Evolutionary conservation across 2,888 invertebrate species (phyloP), one percentile per base, ranked within the genome.

Genomic region (Pristionchus maxplancki): DNA sequence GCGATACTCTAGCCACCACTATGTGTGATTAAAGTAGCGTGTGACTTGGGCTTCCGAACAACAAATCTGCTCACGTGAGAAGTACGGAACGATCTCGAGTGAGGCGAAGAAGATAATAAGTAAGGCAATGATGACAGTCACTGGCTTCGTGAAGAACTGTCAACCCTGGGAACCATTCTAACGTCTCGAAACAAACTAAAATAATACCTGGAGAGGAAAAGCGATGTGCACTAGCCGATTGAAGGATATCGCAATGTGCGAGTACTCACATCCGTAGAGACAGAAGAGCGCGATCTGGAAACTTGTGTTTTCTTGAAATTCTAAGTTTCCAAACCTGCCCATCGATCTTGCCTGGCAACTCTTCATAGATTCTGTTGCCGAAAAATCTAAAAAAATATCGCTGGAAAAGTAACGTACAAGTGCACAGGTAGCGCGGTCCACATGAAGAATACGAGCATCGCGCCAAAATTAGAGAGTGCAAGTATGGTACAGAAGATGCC

Each of bases 241-340:
- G 81, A 81, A 81, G 48, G 81, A 81, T 11, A 81, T 48, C 2
- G n/a, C 50, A 0, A 81, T 20, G 20, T 81, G 81, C 11, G 81
- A 28, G 48, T 81, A 81, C 20, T 81, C 81, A 31, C 81, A 81
- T 2, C 81, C 48, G 81, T 81, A 81, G 17, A 81, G 28, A 13
- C 20, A 81, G 44, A 81, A 50, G 9, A 81, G 81, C 2, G 81
- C 81, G 1, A 81, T 37, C 81, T 81, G 20, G 6, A 53, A 53
- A 24, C 8, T n/a, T 8, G 28, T 11, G 24, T 11, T 11, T 6
- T 17, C 5, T 64, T 67, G 9, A 67, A 34, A 31, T n/a, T n/a
- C n/a, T n/a, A n/a, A n/a, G n/a, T n/a, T n/a, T n/a, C n/a, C n/a
- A n/a, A 11, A 81, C 81, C 81, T 48, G 44, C 15, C 81, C 81